Percentiles rank a stretch among this genome's conserved stretches.
These are phyloP conservation scores for Cosmia pyralina DNA, from an alignment of 2,888 invertebrate genomes.

Conservation along the genomic window DNA sequence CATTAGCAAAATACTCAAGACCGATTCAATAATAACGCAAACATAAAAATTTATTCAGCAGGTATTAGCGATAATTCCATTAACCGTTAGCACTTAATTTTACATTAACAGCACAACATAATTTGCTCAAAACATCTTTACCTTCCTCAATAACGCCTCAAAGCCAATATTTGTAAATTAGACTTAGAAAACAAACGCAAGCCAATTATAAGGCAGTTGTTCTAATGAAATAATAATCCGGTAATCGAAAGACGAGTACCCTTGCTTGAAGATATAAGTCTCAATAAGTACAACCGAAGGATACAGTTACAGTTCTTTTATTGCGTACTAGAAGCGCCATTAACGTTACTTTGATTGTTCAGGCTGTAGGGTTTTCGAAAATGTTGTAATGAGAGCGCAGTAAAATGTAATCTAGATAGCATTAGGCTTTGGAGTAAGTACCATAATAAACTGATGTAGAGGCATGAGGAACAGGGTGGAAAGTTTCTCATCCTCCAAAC, in stretches of 20 bases:
- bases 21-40: not conserved
- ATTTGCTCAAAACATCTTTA: slow-evolving; percentile 23
- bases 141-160: slow-evolving; percentile 33
- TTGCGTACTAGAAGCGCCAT: slow-evolving; percentile 54
- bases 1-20: not conserved
- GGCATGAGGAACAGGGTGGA: too few species aligned
- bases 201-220: slow-evolving; percentile 66
- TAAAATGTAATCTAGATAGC: slow-evolving; percentile 33
- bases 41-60: not conserved
- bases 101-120: not conserved
- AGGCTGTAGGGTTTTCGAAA: slow-evolving; percentile 28
- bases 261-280: slow-evolving; percentile 70
- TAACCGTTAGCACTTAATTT: slow-evolving; percentile 10
- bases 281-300: slow-evolving; percentile 62
- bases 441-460: slow-evolving; percentile 8
- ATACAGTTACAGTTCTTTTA: slow-evolving; percentile 49
- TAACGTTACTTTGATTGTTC: slow-evolving; percentile 45
- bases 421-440: slow-evolving; percentile 13
- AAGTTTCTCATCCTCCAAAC: too few species aligned
- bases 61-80: slow-evolving; percentile 4
- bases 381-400: slow-evolving; percentile 28
- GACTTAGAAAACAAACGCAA: slow-evolving; percentile 49
- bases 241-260: slow-evolving; percentile 70
- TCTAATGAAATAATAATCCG: slow-evolving; percentile 77
- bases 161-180: slow-evolving; percentile 48